Evolutionary conservation across 2,797 vertebrate genomes (phyloP).

Genomic region (Anniella stebbinsi): DNA sequence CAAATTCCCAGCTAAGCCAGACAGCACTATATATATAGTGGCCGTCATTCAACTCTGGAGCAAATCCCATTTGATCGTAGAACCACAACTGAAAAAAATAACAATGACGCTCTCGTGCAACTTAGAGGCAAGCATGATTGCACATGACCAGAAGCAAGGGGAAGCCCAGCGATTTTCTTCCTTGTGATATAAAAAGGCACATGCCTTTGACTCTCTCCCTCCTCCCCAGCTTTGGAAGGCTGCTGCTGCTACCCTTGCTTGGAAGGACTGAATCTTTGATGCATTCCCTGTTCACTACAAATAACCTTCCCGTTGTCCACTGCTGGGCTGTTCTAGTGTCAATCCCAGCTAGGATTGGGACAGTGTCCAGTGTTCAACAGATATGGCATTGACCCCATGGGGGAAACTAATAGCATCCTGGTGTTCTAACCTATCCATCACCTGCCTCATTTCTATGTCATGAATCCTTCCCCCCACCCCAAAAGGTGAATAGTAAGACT

Average conservation of each 20-base stretch:
- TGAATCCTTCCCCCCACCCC: conserved; percentile 2
- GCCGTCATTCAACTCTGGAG: neutral
- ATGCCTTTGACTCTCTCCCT: neutral
- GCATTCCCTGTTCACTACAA: conserved; percentile 15
- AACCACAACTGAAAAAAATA: rapidly evolving
- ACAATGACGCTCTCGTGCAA: neutral
- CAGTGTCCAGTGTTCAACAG: conserved; percentile 59
- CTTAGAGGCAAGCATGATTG: neutral
- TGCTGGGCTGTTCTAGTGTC: conserved; percentile 36
- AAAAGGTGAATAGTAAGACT: conserved; percentile 1
- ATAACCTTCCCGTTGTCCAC: neutral
- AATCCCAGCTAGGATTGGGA: conserved; percentile 49
- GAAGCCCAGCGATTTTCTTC: neutral
- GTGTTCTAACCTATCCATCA: conserved; percentile 51
- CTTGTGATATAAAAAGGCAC: conserved; percentile 16
- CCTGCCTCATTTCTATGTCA: conserved; percentile 38
- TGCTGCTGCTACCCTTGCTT: neutral
- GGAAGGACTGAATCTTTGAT: neutral
- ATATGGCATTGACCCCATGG: conserved; percentile 16
- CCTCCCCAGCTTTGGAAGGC: neutral
- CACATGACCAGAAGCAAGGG: neutral
- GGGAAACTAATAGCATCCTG: neutral
- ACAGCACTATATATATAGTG: neutral
- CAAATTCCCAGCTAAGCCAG: conserved; percentile 27
- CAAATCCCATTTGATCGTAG: neutral